Evolutionary conservation across 1,140 invertebrate species (phyloP).

Genomic region (Eufriesea mexicana): DNA sequence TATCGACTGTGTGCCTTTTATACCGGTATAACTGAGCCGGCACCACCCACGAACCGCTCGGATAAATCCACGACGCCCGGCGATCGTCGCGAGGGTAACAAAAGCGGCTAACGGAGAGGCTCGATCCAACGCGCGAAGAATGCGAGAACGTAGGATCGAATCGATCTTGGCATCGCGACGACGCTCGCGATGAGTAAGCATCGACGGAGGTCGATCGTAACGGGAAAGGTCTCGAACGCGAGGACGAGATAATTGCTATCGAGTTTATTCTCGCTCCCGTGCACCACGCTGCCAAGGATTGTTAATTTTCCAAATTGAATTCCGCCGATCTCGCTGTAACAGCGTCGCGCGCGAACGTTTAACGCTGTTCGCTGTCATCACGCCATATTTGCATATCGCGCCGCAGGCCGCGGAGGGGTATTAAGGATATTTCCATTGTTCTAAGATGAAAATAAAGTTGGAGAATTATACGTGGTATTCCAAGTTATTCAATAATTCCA

Average conservation of each 20-base stretch:
- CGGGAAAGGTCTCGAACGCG: constrained; percentile 10
- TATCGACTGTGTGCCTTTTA: constrained; percentile 15
- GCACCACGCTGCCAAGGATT: background rate
- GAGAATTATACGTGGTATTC: no score
- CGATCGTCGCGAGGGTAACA: background rate
- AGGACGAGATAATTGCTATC: constrained; percentile 24
- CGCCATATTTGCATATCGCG: no score
- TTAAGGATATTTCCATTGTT: no score
- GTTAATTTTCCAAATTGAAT: background rate
- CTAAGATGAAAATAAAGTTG: no score
- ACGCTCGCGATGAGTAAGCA: constrained; percentile 30
- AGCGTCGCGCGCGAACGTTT: no score
- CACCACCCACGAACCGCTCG: constrained; percentile 13
- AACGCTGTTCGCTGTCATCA: no score
- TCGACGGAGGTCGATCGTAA: background rate
- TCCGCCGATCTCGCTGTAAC: no score
- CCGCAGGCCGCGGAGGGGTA: no score
- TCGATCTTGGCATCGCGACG: background rate
- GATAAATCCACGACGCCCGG: background rate
- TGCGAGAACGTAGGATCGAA: background rate
- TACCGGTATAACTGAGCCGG: background rate
- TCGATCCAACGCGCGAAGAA: background rate
- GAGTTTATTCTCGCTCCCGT: background rate
- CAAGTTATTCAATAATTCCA: no score
- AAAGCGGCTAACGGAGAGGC: background rate